Evolutionary conservation across 2,888 invertebrate genomes (phyloP), one percentile per base, ranked within the genome.

Genomic region (Drymonia ruficornis): DNA sequence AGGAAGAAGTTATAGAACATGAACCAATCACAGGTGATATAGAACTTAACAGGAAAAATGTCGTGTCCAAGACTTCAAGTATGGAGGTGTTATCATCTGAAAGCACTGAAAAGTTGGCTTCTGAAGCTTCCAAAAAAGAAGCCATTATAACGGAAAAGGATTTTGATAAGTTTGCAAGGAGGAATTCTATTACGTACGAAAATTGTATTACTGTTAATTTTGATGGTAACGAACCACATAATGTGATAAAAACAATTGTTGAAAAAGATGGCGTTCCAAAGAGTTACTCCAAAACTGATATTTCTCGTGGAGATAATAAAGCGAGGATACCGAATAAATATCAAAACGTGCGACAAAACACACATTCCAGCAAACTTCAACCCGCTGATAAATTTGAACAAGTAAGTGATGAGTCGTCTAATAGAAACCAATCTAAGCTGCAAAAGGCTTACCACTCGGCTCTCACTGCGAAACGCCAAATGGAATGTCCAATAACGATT

Each of bases 121-220:
- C 52, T 29, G 80, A 81, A 31, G 38, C 61, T 45, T 44, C 70
- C 40, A 86, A 82, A 56, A 87, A 82, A 60, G 89, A 87, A 55
- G 50, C 81, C 15, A 83, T 90, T 38, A 91, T 91, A 55, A 92
- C 91, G 23, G 93, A 93, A 80, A 91, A 83, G 50, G 93, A 93
- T 44, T 93, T 93, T 59, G 93, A 93, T 61, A 91, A 90, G 72
- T 92, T 92, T 65, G 91, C 83, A 1, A 77, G 91, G 65, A 76
- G 91, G 55, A 93, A 91, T 72, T 91, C 93, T 5, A 80, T 86
- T 43, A 87, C 85, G 4, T 91, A 85, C 55, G 89, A 91, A 70
- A 87, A 90, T 63, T 76, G 87, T 57, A 67, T 91, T 0, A 87
- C 89, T 19, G 86, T 91, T 11, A 88, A 82, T 58, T 86, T 81